phyloP scores from a whole-genome alignment of 1,140 invertebrate genomes.

The Ceratosolen fusciceps region DNA sequence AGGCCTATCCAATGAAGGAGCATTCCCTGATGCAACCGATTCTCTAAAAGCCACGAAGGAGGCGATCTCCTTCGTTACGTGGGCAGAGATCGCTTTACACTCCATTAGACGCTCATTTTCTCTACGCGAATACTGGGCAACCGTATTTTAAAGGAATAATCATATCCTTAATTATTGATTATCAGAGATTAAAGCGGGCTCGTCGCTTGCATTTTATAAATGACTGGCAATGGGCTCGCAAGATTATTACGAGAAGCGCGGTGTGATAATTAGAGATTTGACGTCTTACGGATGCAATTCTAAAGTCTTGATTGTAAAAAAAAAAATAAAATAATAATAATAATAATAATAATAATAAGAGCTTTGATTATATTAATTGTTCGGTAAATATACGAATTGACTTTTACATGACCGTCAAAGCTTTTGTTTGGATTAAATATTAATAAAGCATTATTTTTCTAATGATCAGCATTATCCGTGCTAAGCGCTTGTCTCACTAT shows the following conservation, averaged over 20 bases:
- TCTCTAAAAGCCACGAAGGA: background rate
- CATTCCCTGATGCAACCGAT: slow-evolving; percentile 14
- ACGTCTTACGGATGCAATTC: background rate
- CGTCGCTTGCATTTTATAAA: slow-evolving; percentile 1
- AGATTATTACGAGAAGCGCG: background rate
- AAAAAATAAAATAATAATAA: background rate
- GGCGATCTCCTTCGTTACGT: background rate
- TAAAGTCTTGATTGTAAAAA: background rate
- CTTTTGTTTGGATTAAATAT: background rate
- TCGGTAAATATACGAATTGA: background rate
- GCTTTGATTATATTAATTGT: background rate
- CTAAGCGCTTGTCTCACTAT: background rate
- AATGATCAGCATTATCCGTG: background rate
- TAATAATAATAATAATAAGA: too few species aligned
- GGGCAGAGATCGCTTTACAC: background rate
- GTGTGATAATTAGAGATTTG: background rate
- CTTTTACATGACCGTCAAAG: background rate
- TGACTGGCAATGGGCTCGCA: background rate
- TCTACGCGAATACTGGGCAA: background rate
- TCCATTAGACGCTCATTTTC: background rate
- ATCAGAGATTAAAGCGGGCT: background rate
- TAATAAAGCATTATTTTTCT: background rate
- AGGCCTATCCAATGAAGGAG: slow-evolving; percentile 38
- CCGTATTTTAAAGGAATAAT: background rate
- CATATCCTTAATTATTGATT: background rate